Evolutionary conservation across 2,888 invertebrate genomes (phyloP).

Genomic region (Reticulitermes lucifugus): DNA sequence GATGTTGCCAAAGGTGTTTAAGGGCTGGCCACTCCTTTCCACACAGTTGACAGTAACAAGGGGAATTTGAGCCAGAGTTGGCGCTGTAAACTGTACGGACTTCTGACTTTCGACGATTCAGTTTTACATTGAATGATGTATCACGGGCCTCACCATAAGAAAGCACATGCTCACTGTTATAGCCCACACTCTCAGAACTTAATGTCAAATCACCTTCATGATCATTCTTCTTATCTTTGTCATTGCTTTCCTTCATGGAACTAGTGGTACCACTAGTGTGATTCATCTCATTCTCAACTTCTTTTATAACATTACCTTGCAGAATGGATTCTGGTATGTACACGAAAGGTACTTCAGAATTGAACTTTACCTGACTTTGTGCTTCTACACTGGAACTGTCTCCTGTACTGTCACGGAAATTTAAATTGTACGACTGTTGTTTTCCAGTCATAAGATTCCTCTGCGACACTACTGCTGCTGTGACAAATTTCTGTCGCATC

Average conservation of each 20-base stretch:
- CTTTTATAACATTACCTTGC: neutral
- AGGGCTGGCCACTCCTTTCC: constrained; percentile 72
- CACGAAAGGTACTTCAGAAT: neutral
- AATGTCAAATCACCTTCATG: neutral
- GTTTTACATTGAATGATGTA: neutral
- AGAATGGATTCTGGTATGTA: constrained; percentile 18
- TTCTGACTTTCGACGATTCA: constrained; percentile 17
- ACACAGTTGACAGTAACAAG: constrained; percentile 62
- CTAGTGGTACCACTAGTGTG: neutral
- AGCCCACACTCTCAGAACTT: neutral
- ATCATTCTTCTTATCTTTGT: neutral
- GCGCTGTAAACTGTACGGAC: constrained; percentile 28
- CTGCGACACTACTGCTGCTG: neutral
- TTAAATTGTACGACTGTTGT: too few species aligned
- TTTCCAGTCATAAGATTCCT: too few species aligned
- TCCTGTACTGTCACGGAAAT: neutral
- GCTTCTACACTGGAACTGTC: neutral
- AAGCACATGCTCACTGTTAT: neutral
- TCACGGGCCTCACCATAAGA: neutral
- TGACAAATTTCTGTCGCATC: constrained; percentile 8
- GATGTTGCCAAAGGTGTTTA: constrained; percentile 72
- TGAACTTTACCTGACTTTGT: neutral
- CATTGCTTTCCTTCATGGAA: neutral
- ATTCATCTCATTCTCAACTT: neutral
- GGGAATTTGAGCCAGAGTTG: neutral